These are phyloP conservation scores for Baccha elongata DNA, from an alignment of 2,888 invertebrate genomes.

Conservation along the genomic window DNA sequence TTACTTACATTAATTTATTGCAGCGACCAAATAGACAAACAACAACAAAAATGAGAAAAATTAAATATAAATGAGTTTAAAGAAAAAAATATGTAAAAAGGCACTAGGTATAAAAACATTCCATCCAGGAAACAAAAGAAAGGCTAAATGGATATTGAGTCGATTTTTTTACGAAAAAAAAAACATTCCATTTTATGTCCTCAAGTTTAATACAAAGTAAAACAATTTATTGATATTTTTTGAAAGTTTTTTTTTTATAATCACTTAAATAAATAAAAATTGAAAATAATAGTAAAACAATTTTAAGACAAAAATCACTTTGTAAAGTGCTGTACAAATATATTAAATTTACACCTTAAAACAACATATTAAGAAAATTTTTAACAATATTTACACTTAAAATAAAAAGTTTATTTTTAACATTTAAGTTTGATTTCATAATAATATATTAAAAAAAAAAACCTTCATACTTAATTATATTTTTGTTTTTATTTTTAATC, in stretches of 20 bases:
- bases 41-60: slow-evolving; percentile 44
- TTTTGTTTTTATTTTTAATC: slow-evolving; percentile 52
- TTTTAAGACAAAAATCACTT: slow-evolving; percentile 44
- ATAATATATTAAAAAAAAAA: not conserved
- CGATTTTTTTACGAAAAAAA: slow-evolving; percentile 21
- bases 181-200: slow-evolving; percentile 69
- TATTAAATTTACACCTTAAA: slow-evolving; percentile 63
- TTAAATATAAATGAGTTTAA: slow-evolving; percentile 30
- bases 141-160: slow-evolving; percentile 63
- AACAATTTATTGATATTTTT: slow-evolving; percentile 55
- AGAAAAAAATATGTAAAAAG: slow-evolving; percentile 15
- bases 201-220: slow-evolving; percentile 15
- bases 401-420: slow-evolving; percentile 47
- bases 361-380: slow-evolving; percentile 1
- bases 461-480: slow-evolving; percentile 29
- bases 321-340: slow-evolving; percentile 69
- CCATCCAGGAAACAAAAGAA: slow-evolving; percentile 74
- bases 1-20: slow-evolving; percentile 71
- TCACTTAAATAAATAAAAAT: slow-evolving; percentile 19
- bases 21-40: slow-evolving; percentile 72
- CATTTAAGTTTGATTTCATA: slow-evolving; percentile 49
- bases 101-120: slow-evolving; percentile 66
- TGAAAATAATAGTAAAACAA: not conserved
- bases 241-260: slow-evolving; percentile 62
- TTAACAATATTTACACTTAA: slow-evolving; percentile 55